A percentile compares a stretch with the other conserved stretches of the same genome.
phyloP scores from a whole-genome alignment of 64 coral and sea anemone genomes.

The Montipora sp. region DNA sequence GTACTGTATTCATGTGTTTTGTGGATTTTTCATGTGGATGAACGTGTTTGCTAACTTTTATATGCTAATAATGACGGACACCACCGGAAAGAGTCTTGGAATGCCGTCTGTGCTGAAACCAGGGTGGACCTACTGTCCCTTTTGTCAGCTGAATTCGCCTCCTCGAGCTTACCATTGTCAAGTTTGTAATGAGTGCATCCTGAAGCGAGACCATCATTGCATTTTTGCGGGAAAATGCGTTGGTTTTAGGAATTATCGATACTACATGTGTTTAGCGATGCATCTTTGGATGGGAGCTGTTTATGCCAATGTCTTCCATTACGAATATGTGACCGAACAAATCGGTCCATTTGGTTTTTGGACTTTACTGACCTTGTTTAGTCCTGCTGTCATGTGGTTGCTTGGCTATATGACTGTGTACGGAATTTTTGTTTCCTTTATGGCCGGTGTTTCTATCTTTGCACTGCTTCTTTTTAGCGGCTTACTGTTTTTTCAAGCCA shows the following conservation, averaged over 20 bases:
- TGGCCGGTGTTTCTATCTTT: slow-evolving; percentile 79
- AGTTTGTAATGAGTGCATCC: slow-evolving; percentile 83
- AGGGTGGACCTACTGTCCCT: slow-evolving; percentile 95
- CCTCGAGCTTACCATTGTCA: slow-evolving; percentile 94
- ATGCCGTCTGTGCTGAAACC: slow-evolving; percentile 92
- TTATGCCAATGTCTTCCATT: slow-evolving; percentile 90
- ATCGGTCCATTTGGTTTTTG: slow-evolving; percentile 67
- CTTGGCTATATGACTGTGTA: slow-evolving; percentile 75
- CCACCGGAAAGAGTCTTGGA: slow-evolving; percentile 75
- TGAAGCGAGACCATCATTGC: slow-evolving; percentile 96
- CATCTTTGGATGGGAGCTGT: slow-evolving; percentile 95
- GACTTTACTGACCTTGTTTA: slow-evolving; percentile 88
- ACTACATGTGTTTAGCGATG: slow-evolving; percentile 85
- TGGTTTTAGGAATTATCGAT: slow-evolving; percentile 93
- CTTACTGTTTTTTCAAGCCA: slow-evolving; percentile 82
- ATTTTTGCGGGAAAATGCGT: slow-evolving; percentile 95
- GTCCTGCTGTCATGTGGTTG: slow-evolving; percentile 76
- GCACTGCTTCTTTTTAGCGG: slow-evolving; percentile 78
- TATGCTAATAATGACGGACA: slow-evolving; percentile 88
- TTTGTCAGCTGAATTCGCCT: slow-evolving; percentile 89
- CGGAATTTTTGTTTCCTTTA: slow-evolving; percentile 87
- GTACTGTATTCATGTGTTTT: slow-evolving; percentile 84
- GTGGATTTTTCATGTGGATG: slow-evolving; percentile 79
- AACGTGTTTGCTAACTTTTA: slow-evolving; percentile 97
- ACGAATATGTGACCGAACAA: slow-evolving; percentile 78